Percentiles rank a stretch among this genome's conserved stretches.
Conservation (phyloP, 92 coral and sea anemone genomes). For the Nematostella vectensis region DNA sequence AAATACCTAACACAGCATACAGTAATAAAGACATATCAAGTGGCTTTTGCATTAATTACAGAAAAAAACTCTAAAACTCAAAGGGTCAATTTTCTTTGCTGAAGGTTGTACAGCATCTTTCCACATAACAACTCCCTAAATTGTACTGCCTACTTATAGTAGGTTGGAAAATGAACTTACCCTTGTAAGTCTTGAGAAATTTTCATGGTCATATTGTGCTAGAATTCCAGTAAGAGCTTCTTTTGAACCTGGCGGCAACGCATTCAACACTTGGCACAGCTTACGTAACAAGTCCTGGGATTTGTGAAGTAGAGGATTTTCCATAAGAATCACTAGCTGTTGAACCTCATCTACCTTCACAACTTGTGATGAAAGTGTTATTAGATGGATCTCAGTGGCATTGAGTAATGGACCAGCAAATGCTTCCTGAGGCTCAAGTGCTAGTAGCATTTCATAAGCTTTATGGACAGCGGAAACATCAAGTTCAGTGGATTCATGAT, state of each 20-base stretch:
- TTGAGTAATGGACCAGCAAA: conserved; percentile 60
- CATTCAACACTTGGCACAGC: conserved; percentile 53
- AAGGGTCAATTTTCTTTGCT: too few relatives aligned
- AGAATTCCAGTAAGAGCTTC: conserved; percentile 40
- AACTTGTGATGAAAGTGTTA: conserved; percentile 49
- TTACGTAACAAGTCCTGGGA: conserved; percentile 65
- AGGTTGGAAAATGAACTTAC: too few relatives aligned
- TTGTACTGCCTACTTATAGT: too few relatives aligned
- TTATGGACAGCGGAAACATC: conserved; percentile 60
- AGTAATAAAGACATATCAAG: not conserved
- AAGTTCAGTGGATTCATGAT: conserved; percentile 26
- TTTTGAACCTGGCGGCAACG: conserved; percentile 44
- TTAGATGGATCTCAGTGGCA: conserved; percentile 84
- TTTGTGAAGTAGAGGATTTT: conserved; percentile 73
- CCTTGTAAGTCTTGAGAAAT: conserved; percentile 54
- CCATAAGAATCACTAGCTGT: conserved; percentile 68
- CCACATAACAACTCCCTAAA: too few relatives aligned
- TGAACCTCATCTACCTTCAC: conserved; percentile 55
- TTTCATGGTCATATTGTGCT: conserved; percentile 19
- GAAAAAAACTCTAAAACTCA: too few relatives aligned
- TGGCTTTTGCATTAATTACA: too few relatives aligned
- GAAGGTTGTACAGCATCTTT: too few relatives aligned
- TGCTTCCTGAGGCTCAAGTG: conserved; percentile 62
- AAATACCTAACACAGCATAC: conserved; percentile 72
- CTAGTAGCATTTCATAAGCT: conserved; percentile 64